These are phyloP conservation scores for Drosophila planitibia DNA, from an alignment of 2,888 invertebrate genomes.

Conservation along the genomic window DNA sequence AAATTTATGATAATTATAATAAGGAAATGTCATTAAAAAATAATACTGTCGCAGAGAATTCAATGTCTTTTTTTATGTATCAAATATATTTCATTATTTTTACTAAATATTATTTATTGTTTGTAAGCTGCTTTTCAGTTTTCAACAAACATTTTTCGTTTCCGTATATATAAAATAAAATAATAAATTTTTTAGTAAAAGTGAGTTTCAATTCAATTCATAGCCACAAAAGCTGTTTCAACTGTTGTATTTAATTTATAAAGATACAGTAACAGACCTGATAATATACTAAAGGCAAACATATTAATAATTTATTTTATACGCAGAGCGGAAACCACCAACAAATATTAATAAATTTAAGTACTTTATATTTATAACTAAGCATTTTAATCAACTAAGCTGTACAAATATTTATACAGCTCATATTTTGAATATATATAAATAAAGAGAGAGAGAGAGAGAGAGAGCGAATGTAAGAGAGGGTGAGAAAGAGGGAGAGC, in stretches of 20 bases:
- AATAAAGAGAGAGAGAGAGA: neutral
- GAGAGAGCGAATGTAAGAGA: neutral
- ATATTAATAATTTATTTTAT: neutral
- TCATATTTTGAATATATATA: neutral
- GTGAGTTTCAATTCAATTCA: neutral
- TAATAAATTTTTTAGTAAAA: too few relatives aligned
- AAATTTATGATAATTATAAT: neutral
- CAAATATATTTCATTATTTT: neutral
- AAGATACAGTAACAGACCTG: neutral
- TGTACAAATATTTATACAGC: conserved; percentile 1
- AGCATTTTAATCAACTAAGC: conserved; percentile 4
- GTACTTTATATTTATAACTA: neutral
- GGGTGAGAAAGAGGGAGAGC: neutral
- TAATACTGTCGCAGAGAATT: neutral
- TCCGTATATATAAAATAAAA: too few relatives aligned
- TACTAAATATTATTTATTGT: neutral
- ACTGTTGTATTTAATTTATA: neutral
- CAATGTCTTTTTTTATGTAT: neutral
- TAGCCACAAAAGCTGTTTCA: too few relatives aligned
- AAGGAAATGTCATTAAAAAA: neutral
- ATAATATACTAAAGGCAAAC: neutral
- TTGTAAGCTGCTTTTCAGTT: neutral
- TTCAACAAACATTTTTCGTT: too few relatives aligned
- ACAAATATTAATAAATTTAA: neutral
- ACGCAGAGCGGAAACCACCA: too few relatives aligned